Conservation (phyloP, 2,113 vertebrate genomes). For the Prochilodus magdalenae region DNA sequence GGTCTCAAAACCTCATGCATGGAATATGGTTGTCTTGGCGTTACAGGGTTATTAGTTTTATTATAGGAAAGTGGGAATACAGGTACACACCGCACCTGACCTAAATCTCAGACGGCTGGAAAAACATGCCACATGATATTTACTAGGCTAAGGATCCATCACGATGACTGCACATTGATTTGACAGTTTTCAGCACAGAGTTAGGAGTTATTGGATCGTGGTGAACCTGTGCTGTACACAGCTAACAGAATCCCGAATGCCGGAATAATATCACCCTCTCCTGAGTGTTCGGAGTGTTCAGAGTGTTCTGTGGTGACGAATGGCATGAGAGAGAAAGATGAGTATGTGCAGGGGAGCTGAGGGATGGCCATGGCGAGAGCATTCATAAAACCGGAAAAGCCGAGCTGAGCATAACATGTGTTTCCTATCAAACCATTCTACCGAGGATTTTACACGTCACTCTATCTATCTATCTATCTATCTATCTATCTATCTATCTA, state of each 20-base stretch:
- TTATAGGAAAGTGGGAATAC: too few species aligned
- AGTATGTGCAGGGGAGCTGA: constrained; percentile 11
- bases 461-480: too few species aligned
- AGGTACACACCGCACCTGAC: neutral
- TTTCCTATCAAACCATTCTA: constrained; percentile 53
- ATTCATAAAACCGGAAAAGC: constrained; percentile 39
- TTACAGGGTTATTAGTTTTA: too few species aligned
- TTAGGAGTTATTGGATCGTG: neutral
- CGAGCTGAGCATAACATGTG: constrained; percentile 42
- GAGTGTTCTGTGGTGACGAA: neutral
- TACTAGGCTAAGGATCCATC: neutral
- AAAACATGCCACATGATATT: neutral
- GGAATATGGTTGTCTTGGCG: too few species aligned
- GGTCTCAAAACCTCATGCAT: too few species aligned
- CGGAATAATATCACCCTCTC: neutral
- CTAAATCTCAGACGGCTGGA: neutral
- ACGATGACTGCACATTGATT: neutral
- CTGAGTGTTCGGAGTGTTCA: too few species aligned
- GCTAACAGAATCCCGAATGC: neutral
- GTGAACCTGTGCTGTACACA: neutral
- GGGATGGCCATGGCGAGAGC: neutral
- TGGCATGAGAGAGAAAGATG: constrained; percentile 12
- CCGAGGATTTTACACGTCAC: constrained; percentile 48
- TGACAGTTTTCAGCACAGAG: neutral
- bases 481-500: too few species aligned